Base-by-base conservation (phyloP, 1,140 invertebrate species). In the Trypoxylus dichotomus region DNA sequence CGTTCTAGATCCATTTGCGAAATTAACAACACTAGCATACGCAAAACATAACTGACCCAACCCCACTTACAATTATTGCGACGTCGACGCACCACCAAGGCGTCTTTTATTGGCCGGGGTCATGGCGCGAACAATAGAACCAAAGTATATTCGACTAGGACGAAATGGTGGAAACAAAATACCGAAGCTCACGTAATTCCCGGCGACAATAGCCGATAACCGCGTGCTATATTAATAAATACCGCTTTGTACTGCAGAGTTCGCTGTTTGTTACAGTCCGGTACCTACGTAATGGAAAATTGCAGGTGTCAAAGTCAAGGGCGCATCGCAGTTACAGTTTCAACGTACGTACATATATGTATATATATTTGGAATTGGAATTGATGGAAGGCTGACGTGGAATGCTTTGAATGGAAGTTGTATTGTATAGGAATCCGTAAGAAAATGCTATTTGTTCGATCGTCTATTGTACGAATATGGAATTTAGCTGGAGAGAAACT, bases 91-190 rank as follows among this genome's bases (percentile, higher is more conserved):
- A 54, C 15, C 47, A 54, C 19, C 47, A 54, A 54, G 47, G 7
- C 47, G 47, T 54, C 47, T 54, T 54, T 54, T 54, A 54, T 54
- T 54, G n/a, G 47, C 47, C 47, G 15, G 47, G 47, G 47, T 54
- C 47, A 54, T 54, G 47, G 47, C 47, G 19, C 19, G 47, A 54
- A 54, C 47, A 54, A 54, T 54, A 19, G 15, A n/a, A 54, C 1
- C 1, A 54, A 54, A 54, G 15, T 19, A 54, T 54, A 54, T 5
- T 54, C 47, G 5, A n/a, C 13, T 54, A 54, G 47, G 47, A 15
- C 1, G 47, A 19, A 54, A 54, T 54, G 47, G 47, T n/a, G n/a
- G 15, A 15, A 43, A 15, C 42, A 15, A 43, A 43, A 43, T 43
- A 43, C 10, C 42, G 15, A 43, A 43, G 42, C 15, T 43, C 42